Percentiles rank a stretch among this genome's conserved stretches.
Evolutionary conservation across 2,888 invertebrate genomes (phyloP).

Genomic region (Anagyrus pseudococci): DNA sequence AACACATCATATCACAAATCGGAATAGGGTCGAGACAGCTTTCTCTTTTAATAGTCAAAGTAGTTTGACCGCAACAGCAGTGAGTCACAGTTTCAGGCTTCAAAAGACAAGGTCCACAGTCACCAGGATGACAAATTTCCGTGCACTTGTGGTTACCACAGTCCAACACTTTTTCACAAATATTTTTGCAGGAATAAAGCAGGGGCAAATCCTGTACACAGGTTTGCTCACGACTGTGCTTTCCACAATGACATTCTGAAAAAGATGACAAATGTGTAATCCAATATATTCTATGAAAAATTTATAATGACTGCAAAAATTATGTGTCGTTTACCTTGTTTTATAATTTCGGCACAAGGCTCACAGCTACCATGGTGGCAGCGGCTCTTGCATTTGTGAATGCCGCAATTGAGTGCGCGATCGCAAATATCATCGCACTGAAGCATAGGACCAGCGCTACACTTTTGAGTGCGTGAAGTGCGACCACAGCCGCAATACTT

Average conservation of each 20-base stretch:
- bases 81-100: conserved; percentile 69
- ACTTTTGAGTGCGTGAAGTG: conserved; percentile 73
- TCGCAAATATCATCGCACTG: conserved; percentile 79
- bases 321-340: conserved; percentile 70
- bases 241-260: conserved; percentile 73
- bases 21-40: conserved; percentile 84
- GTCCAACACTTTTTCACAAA: conserved; percentile 68
- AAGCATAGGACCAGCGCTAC: conserved; percentile 74
- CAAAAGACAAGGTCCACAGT: conserved; percentile 72
- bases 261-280: conserved; percentile 24
- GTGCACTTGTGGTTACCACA: conserved; percentile 78
- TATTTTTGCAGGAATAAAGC: conserved; percentile 69
- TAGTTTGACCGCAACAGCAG: conserved; percentile 81
- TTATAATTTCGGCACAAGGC: conserved; percentile 71
- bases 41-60: conserved; percentile 65
- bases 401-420: conserved; percentile 77
- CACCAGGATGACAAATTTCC: conserved; percentile 71
- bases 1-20: conserved; percentile 74
- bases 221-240: conserved; percentile 67
- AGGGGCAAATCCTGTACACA: conserved; percentile 68
- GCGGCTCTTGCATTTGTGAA: conserved; percentile 74
- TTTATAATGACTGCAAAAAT: not conserved
- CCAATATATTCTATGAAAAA: no score
- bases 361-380: conserved; percentile 85
- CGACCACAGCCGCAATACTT: conserved; percentile 82